These are phyloP conservation scores for Myotis daubentonii DNA, from an alignment of 2,797 vertebrate species.

Conservation along the genomic window DNA sequence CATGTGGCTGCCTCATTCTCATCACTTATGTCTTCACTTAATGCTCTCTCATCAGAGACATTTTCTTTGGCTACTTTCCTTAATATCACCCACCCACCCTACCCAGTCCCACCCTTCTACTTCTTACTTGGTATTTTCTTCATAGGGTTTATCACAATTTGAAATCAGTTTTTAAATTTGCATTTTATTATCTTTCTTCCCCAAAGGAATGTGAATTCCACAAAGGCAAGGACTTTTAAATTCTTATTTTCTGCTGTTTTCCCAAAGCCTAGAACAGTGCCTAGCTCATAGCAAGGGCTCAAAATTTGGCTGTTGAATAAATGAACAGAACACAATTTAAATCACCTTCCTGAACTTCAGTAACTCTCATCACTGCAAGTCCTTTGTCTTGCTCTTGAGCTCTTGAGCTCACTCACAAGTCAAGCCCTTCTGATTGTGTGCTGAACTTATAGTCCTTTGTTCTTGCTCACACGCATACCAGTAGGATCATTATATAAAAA, in stretches of 20 bases:
- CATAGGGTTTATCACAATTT: background rate
- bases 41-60: background rate
- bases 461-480: background rate
- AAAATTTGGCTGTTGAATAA: background rate
- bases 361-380: background rate
- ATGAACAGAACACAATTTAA: background rate
- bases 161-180: slow-evolving; percentile 7
- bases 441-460: background rate
- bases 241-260: background rate
- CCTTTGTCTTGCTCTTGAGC: background rate
- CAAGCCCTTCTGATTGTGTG: background rate
- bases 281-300: background rate
- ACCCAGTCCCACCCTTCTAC: background rate
- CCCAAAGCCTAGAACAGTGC: background rate
- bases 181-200: slow-evolving; percentile 4
- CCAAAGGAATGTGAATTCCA: background rate
- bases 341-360: background rate
- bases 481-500: background rate
- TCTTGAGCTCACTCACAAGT: background rate
- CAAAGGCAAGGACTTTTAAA: background rate
- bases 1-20: background rate
- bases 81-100: background rate
- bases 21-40: background rate
- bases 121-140: slow-evolving; percentile 8
- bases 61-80: background rate